Evolutionary conservation across 2,797 vertebrate genomes (phyloP), one percentile per base, ranked within the genome.

Genomic region (Fistularia commersonii): DNA sequence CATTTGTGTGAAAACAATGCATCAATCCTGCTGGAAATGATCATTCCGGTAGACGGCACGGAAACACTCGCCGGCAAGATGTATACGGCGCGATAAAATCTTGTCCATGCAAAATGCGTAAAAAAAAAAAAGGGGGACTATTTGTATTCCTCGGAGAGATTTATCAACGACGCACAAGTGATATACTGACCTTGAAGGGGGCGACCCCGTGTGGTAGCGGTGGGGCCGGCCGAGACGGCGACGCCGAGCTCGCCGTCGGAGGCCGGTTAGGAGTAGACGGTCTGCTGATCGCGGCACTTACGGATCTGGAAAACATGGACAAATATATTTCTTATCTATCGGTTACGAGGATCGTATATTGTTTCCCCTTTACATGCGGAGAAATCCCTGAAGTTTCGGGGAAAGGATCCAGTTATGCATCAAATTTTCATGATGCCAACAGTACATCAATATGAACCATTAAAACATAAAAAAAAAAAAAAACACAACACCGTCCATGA

Each of bases 221-320:
- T 39, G 65, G 74, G 13, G 83, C 84, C 4, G 87, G 88, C 47
- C 88, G 86, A 32, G 87, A 72, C 1, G 85, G 77, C 45, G 82
- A 87, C 0, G 69, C 6, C 5, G 77, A 61, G 56, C 65, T 87
- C 55, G 66, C 48, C 0, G 76, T 76, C 10, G 84, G 79, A 8
- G 72, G 58, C 60, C 61, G 78, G 68, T 51, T 71, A 1, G 88
- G 76, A 34, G 83, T 49, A 46, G 88, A 67, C 0, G 89, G 61
- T 63, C 89, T 81, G 13, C 91, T 77, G 51, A 92, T 83, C 35
- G 68, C 84, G 11, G 73, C 47, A 10, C 67, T 81, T 51, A 94
- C 92, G 31, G 94, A 94, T 85, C 95, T 98, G 88, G 32, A 86
- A 71, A 3, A 64, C 11, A 57, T 45, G 57, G 6, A 14, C 41